Conservation (phyloP, 2,888 invertebrate species). For the Cremastinae sp. region DNA sequence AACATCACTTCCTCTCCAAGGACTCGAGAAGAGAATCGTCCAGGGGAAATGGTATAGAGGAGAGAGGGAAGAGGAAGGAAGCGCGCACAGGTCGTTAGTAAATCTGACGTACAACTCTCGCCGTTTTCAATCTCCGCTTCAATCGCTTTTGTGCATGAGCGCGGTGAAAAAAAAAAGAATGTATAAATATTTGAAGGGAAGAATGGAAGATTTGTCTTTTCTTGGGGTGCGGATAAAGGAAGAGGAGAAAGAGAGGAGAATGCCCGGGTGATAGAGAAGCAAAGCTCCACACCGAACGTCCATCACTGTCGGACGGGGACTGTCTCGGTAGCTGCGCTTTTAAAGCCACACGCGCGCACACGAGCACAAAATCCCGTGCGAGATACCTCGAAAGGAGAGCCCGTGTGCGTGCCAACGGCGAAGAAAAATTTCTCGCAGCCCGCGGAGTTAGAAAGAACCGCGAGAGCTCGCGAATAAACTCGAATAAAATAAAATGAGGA, state of each 20-base stretch:
- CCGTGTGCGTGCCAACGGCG: constrained; percentile 1
- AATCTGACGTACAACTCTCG: constrained; percentile 77
- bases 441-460: constrained; percentile 35
- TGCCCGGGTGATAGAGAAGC: constrained; percentile 76
- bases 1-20: constrained; percentile 75
- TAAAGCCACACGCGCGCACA: neutral
- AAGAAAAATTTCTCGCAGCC: constrained; percentile 46
- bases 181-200: no score
- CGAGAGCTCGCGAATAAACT: constrained; percentile 6
- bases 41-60: constrained; percentile 14
- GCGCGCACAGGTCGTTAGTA: constrained; percentile 73
- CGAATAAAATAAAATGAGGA: constrained; percentile 26
- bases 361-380: neutral
- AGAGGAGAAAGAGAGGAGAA: constrained; percentile 15
- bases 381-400: constrained; percentile 11
- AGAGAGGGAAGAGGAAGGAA: constrained; percentile 55
- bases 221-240: neutral
- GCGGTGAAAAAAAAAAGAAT: neutral
- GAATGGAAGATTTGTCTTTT: no score
- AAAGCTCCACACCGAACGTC: constrained; percentile 73
- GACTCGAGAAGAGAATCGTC: constrained; percentile 24
- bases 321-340: constrained; percentile 41
- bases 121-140: constrained; percentile 64
- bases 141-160: constrained; percentile 45
- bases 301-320: constrained; percentile 74